These are phyloP conservation scores for Taurulus bubalis DNA, from an alignment of 2,113 vertebrate genomes.

Conservation along the genomic window DNA sequence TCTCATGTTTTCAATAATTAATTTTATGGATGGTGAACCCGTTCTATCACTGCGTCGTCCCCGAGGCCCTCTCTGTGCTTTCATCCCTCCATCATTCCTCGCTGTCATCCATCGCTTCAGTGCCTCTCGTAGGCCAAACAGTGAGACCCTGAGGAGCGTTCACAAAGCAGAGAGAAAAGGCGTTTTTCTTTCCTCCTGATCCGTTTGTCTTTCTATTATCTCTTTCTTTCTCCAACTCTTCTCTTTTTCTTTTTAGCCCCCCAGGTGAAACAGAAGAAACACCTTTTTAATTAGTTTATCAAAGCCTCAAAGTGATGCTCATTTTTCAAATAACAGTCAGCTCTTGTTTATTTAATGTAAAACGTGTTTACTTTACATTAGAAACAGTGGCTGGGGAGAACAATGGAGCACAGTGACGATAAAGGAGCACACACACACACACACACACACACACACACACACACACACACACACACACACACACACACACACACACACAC, in stretches of 20 bases:
- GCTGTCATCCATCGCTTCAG: conserved; percentile 52
- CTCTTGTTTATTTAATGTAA: conserved; percentile 67
- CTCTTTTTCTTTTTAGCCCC: conserved; percentile 39
- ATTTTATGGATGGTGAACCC: conserved; percentile 75
- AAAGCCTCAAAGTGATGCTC: conserved; percentile 63
- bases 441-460: conserved; percentile 32
- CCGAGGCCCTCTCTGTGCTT: conserved; percentile 56
- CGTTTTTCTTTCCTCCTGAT: conserved; percentile 60
- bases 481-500: conserved; percentile 22
- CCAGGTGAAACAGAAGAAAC: conserved; percentile 57
- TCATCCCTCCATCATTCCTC: conserved; percentile 69
- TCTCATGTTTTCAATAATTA: conserved; percentile 76
- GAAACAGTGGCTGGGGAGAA: conserved; percentile 47
- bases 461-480: conserved; percentile 33
- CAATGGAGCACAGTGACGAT: conserved; percentile 16
- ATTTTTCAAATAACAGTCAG: conserved; percentile 66
- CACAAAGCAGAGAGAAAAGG: conserved; percentile 31
- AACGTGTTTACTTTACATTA: conserved; percentile 66
- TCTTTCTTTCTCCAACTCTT: conserved; percentile 5
- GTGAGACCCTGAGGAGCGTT: conserved; percentile 47
- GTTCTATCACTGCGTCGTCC: conserved; percentile 54
- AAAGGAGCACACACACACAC: conserved; percentile 34
- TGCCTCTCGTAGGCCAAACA: conserved; percentile 58
- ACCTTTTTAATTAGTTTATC: conserved; percentile 77
- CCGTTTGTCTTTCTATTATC: conserved; percentile 37